Base-by-base conservation (phyloP, 2,888 invertebrate species). In the Limnephilus auricula region DNA sequence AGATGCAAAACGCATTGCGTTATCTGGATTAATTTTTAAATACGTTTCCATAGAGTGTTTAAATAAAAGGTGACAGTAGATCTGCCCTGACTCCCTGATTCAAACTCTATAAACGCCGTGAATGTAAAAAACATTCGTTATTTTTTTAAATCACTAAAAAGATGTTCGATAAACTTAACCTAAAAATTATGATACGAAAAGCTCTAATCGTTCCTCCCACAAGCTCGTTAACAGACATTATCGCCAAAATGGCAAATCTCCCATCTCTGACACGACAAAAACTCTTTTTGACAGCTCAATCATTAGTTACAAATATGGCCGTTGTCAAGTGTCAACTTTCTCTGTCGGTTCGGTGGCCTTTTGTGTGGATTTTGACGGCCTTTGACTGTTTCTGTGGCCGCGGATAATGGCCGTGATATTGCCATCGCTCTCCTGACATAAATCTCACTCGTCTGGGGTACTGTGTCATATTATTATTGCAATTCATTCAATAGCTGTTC, bases 371-470 rank as follows among this genome's bases (percentile, higher is more conserved):
- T 87, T 87, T 86, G 50, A 30, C n/a, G 37, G 25, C 79, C n/a
- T 79, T 79, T 79, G 89, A 34, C 79, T 37, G 37, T 89, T n/a
- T 31, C 87, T 50, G 65, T 65, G 87, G 87, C 37, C 32, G 65
- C 65, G 65, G 32, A 87, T 65, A 79, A 79, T 34, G 30, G 37
- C 40, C 79, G 40, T 37, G 79, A 37, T 89, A 89, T 89, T 89
- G 89, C 15, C 89, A 89, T 65, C 80, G 89, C n/a, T 89, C 89
- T 89, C n/a, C 25, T 89, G 65, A 89, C 89, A 89, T 79, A 79
- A 40, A 89, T 79, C 34, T 79, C 9, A 65, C 78, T 34, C 30
- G 79, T 12, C 31, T 45, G 15, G 79, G n/a, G 15, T 79, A 79
- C 89, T 89, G 40, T 89, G 89, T 79, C 89, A 89, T n/a, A n/a